Base-by-base conservation (phyloP, 2,888 invertebrate species). In the Andrena bicolor region DNA sequence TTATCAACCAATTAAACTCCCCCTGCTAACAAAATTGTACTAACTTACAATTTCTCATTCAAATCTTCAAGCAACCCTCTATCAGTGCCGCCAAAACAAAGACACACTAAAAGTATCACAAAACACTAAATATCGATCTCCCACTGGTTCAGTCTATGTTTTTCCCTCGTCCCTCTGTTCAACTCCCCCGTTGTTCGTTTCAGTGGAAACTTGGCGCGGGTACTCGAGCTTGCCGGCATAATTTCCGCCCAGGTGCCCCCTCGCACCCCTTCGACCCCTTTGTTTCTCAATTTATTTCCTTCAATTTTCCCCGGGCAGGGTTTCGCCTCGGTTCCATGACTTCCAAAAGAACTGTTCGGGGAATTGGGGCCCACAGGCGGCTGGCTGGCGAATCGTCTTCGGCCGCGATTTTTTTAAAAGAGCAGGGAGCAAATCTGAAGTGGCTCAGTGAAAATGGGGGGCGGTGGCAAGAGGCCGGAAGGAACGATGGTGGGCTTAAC, bases 381-480 rank as follows among this genome's bases (percentile, higher is more conserved):
- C 26, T 56, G 56, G 56, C 56, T 26, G 23, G 56, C 30, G 56
- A 48, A 58, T 74, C 49, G 60, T 75, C 60, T 51, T 75, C 69
- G 28, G 3, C 61, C 53, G 41, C 30, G 41, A 58, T 66, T 23
- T 48, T 51, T 60, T 66, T 68, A 61, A 60, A 75, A 75, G 75
- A 60, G 68, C 49, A 53, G 49, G 49, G 51, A 13, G 61, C 49
- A 75, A 49, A 75, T 68, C 68, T 56, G 75, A 68, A 75, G 68
- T 51, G 75, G 66, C 60, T 30, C 49, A 51, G 58, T 10, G 51
- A 58, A 66, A 66, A 66, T 51, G 28, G 73, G 53, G 41, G 61
- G 69, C 30, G 70, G 23, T 20, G 60, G 49, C 49, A 75, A 68
- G 68, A 75, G 68, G 75, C 68, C 75, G 60, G 75, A 75, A 66